A percentile compares a stretch with the other conserved stretches of the same genome.
Conservation (phyloP, 2,888 invertebrate genomes). For the Latrodectus hesperus region DNA sequence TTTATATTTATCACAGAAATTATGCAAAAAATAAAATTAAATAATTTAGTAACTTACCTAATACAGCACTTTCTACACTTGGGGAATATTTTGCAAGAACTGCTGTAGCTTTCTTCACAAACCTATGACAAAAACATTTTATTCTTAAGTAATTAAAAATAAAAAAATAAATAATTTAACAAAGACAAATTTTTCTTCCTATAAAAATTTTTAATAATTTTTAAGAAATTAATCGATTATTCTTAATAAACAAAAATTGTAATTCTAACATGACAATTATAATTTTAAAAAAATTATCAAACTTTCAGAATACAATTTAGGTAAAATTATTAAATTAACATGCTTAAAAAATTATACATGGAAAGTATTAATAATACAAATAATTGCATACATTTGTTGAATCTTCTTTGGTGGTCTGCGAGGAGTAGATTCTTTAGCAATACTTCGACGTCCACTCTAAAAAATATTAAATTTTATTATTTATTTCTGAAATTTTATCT, state of each 20-base stretch:
- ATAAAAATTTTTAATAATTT: no score
- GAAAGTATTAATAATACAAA: no score
- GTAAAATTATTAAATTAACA: neutral
- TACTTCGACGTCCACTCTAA: slow-evolving; percentile 58
- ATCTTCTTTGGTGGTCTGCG: slow-evolving; percentile 87
- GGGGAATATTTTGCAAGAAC: slow-evolving; percentile 87
- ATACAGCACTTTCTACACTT: slow-evolving; percentile 86
- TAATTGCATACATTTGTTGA: slow-evolving; percentile 83
- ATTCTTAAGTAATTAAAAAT: neutral
- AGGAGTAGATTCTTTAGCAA: slow-evolving; percentile 85
- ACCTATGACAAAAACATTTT: slow-evolving; percentile 60
- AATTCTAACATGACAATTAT: neutral
- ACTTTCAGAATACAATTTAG: neutral
- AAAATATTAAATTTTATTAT: neutral
- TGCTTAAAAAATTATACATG: no score
- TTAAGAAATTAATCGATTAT: no score
- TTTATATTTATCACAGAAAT: neutral
- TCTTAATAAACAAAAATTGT: no score
- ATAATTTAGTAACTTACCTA: slow-evolving; percentile 77
- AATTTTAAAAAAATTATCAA: neutral
- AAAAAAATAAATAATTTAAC: no score
- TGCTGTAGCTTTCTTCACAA: slow-evolving; percentile 76
- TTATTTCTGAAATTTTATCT: neutral
- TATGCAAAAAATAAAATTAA: neutral
- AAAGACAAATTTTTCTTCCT: no score